A percentile compares a stretch with the other conserved stretches of the same genome.
Evolutionary conservation across 2,888 invertebrate genomes (phyloP).

Genomic region (Calameuta pallipes): DNA sequence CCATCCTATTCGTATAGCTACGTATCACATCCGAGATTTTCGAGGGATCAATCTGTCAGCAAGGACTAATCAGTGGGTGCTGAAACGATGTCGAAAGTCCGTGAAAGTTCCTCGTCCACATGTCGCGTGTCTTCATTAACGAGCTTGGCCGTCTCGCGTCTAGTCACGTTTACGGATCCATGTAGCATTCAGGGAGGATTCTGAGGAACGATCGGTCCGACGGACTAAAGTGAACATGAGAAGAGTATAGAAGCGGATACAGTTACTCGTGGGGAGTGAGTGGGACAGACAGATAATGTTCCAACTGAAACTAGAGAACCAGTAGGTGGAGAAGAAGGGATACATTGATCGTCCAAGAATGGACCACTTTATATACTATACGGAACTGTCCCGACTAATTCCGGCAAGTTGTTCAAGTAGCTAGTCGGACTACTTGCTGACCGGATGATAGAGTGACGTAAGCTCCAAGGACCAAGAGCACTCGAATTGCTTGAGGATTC

Average conservation of each 20-base stretch:
- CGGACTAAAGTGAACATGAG: not conserved
- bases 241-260: not conserved
- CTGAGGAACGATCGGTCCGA: not conserved
- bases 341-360: not conserved
- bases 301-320: not conserved
- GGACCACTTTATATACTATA: not conserved
- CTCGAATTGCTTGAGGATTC: not conserved
- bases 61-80: not conserved
- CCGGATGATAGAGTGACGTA: conserved; percentile 17
- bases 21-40: not conserved
- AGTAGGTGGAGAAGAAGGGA: not conserved
- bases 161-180: not conserved
- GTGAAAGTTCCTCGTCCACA: not conserved
- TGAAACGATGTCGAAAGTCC: not conserved
- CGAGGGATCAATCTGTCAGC: not conserved
- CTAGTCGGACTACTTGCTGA: conserved; percentile 22
- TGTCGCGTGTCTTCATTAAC: not conserved
- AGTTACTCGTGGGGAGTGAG: not conserved
- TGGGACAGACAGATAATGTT: not conserved
- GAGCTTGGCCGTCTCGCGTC: not conserved
- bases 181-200: not conserved
- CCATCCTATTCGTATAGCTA: not conserved
- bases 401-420: conserved; percentile 2
- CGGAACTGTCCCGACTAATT: conserved; percentile 3
- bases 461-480: not conserved